Evolutionary conservation across 2,113 vertebrate genomes (phyloP).

Genomic region (Gymnarchus niloticus): DNA sequence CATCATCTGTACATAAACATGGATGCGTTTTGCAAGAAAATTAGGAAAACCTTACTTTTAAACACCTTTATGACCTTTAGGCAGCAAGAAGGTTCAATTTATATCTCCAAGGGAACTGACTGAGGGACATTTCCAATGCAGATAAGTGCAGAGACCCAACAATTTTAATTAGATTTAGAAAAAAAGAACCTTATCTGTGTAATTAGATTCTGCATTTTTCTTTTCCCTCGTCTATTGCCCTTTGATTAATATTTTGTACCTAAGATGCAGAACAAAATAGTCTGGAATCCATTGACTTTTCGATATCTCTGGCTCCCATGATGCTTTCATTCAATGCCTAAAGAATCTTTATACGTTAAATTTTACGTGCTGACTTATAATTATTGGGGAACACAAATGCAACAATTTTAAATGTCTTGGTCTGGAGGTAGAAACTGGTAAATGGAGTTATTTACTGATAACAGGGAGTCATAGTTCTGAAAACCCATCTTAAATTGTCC

Average conservation of each 20-base stretch:
- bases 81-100: background rate
- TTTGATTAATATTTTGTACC: constrained; percentile 29
- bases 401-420: background rate
- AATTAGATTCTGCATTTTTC: constrained; percentile 29
- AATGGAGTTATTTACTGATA: background rate
- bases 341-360: constrained; percentile 15
- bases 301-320: constrained; percentile 11
- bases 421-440: background rate
- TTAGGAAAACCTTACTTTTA: background rate
- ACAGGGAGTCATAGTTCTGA: background rate
- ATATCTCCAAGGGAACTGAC: constrained; percentile 18
- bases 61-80: constrained; percentile 18
- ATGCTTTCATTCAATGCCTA: constrained; percentile 20
- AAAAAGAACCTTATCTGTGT: constrained; percentile 29
- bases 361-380: constrained; percentile 3
- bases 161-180: constrained; percentile 31
- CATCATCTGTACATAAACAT: background rate
- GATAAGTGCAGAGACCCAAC: constrained; percentile 28
- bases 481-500: background rate
- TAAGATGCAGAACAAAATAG: constrained; percentile 29
- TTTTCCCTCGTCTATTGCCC: constrained; percentile 20
- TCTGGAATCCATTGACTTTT: constrained; percentile 27
- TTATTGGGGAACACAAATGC: background rate
- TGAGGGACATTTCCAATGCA: constrained; percentile 26
- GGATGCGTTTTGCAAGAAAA: background rate